Evolutionary conservation across 2,797 vertebrate genomes (phyloP).

Genomic region (Octomys mimax): DNA sequence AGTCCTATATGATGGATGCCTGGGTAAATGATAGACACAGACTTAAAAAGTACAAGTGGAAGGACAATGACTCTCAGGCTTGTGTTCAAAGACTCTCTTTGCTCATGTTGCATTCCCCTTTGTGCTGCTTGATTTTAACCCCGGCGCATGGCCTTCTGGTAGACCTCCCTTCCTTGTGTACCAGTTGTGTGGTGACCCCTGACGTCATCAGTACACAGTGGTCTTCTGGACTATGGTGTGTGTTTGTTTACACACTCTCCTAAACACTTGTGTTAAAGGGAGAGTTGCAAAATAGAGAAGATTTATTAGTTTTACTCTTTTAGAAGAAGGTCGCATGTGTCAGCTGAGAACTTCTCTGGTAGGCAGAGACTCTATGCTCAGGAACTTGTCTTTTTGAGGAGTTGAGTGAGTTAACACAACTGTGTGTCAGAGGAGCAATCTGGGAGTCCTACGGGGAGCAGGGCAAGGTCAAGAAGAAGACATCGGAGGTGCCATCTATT

Average conservation of each 20-base stretch:
- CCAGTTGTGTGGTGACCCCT: background rate
- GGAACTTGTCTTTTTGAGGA: background rate
- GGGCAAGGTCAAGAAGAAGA: background rate
- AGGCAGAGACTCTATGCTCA: background rate
- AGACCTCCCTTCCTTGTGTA: background rate
- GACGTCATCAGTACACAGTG: background rate
- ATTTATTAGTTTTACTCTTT: background rate
- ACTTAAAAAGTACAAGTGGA: background rate
- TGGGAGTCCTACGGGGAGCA: background rate
- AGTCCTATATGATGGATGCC: background rate
- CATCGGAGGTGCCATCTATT: background rate
- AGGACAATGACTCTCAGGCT: background rate
- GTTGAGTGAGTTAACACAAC: background rate
- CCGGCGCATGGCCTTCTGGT: background rate
- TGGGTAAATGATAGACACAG: background rate
- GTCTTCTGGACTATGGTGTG: background rate
- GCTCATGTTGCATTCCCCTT: background rate
- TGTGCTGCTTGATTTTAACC: background rate
- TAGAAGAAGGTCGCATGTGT: background rate
- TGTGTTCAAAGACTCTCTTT: background rate
- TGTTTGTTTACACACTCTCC: background rate
- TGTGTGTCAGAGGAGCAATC: rapidly evolving
- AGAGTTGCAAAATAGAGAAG: background rate
- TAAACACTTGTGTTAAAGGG: background rate
- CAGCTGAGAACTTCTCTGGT: background rate